Evolutionary conservation across 2,797 vertebrate species (phyloP).

Genomic region (Pangasius djambal): DNA sequence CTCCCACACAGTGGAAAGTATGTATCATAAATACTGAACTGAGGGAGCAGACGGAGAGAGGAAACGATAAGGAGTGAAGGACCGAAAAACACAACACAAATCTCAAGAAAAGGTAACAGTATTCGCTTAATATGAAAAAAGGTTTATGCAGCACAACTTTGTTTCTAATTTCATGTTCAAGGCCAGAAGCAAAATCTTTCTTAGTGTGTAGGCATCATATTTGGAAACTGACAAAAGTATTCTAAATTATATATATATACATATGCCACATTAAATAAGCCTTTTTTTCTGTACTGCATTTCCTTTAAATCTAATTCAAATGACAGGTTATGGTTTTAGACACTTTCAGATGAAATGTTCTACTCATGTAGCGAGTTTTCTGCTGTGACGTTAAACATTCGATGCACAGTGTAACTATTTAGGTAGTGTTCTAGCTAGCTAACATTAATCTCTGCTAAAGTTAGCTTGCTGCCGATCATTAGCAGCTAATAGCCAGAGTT

Average conservation of each 20-base stretch:
- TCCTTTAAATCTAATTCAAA: background rate
- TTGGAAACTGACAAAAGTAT: no score
- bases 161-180: background rate
- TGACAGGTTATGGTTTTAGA: no score
- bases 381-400: background rate
- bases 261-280: background rate
- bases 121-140: background rate
- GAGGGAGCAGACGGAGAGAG: background rate
- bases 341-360: background rate
- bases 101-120: slow-evolving; percentile 9
- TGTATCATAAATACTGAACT: slow-evolving; percentile 8
- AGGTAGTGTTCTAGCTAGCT: background rate
- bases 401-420: background rate
- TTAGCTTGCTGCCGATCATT: background rate
- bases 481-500: background rate
- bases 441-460: background rate
- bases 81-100: background rate
- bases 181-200: background rate
- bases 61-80: background rate
- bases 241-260: background rate
- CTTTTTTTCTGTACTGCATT: no score
- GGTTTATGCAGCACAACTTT: background rate
- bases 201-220: background rate
- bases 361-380: background rate
- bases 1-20: slow-evolving; percentile 52